Base-by-base conservation (phyloP, 53 echinoderm and acorn worm genomes). In the Patiria pectinifera region DNA sequence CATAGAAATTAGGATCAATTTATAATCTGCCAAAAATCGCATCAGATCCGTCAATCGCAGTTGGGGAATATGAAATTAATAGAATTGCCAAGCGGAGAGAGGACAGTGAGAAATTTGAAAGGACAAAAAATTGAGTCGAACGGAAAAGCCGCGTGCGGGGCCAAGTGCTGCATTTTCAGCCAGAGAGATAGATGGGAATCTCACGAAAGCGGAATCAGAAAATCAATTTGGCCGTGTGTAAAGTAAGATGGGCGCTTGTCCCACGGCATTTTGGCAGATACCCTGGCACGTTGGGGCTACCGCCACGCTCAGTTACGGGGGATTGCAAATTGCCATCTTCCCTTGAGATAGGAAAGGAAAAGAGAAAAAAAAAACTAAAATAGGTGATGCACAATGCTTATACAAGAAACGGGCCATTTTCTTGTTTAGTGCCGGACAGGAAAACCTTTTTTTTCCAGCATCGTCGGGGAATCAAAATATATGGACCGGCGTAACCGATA, bases 151-250 rank as follows among this genome's bases (percentile, higher is more conserved):
- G 63, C 43, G 45, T 12, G 6, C 23, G 87, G 77, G 76, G 15
- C 87, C 87, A 47, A 48, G 76, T 12, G 62, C 78, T 18, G 87
- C 74, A 6, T 89, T 78, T 89, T 5, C 53, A 53, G 5, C 6
- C 8, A 5, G 46, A 19, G 63, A 80, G 62, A 13, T 6, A 45
- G 89, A 35, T 44, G 88, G 81, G 59, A 89, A 79, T 25, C 45
- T 45, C 89, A 89, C 89, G 89, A 80, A 89, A 89, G n/a, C 89
- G 89, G 89, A 89, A 89, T 89, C 89, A 89, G 89, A 89, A 89
- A 89, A 89, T 89, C 89, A 89, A 89, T 89, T 89, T 80, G 80
- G 89, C 22, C 69, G 69, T 48, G 89, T 89, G 89, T 89, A 89
- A 89, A 89, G 60, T 79, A 89, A 89, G 80, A 89, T 71, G 79